A percentile compares a stretch with the other conserved stretches of the same genome.
These are phyloP conservation scores for Xenopus borealis DNA, from an alignment of 2,113 vertebrate species.

Conservation along the genomic window DNA sequence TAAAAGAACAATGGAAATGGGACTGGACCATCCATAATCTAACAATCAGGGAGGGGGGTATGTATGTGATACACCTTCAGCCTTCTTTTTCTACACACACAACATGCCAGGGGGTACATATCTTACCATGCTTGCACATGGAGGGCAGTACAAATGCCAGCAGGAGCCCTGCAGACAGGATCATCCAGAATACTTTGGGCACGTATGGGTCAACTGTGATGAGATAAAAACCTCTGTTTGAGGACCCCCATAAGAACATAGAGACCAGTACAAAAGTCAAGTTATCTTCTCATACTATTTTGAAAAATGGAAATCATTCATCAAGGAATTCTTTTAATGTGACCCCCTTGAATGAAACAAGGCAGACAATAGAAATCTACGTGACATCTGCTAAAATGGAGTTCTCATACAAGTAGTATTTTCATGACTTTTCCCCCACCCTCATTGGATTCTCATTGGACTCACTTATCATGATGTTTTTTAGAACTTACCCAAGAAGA, in stretches of 20 bases:
- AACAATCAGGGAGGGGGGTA: no score
- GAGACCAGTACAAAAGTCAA: not conserved
- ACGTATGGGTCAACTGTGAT: constrained; percentile 29
- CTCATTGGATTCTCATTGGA: not conserved
- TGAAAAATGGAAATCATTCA: no score
- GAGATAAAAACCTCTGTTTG: not conserved
- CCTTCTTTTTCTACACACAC: no score
- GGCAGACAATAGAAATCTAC: not conserved
- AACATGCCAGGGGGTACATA: no score
- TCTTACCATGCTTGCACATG: constrained; percentile 26
- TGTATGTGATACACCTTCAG: no score
- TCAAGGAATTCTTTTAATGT: no score
- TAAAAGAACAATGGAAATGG: no score
- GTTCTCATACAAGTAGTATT: not conserved
- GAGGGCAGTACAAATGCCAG: not conserved
- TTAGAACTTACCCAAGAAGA: constrained; percentile 9
- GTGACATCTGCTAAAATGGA: not conserved
- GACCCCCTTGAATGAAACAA: not conserved
- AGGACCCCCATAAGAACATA: not conserved
- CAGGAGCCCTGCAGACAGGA: not conserved
- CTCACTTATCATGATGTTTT: not conserved
- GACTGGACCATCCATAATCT: no score
- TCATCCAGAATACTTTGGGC: constrained; percentile 15
- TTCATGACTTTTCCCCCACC: not conserved
- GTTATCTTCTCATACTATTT: no score